A percentile compares a stretch with the other conserved stretches of the same genome.
Evolutionary conservation across 1,140 invertebrate species (phyloP).

Genomic region (Trachelipus rathkii): DNA sequence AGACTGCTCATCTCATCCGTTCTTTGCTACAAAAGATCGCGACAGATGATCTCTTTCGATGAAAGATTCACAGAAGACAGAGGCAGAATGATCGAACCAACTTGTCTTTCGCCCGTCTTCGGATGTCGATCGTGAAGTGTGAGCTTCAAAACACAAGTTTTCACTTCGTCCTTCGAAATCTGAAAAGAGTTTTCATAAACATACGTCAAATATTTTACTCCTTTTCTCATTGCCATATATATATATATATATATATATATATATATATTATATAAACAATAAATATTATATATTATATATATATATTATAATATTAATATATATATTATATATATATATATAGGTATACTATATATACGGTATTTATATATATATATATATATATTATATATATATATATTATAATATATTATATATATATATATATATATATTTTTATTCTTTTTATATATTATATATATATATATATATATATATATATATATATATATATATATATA

Average conservation of each 20-base stretch:
- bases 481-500: background rate
- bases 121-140: slow-evolving; percentile 37
- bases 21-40: slow-evolving; percentile 19
- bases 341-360: background rate
- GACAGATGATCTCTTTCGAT: slow-evolving; percentile 26
- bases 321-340: background rate
- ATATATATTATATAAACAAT: background rate
- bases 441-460: background rate
- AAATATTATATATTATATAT: background rate
- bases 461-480: background rate
- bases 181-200: background rate
- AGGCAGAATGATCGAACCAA: slow-evolving; percentile 35
- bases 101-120: slow-evolving; percentile 27
- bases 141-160: slow-evolving; percentile 26
- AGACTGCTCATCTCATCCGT: background rate
- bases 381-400: no score
- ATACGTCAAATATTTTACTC: background rate
- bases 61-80: slow-evolving; percentile 29
- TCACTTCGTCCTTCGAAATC: slow-evolving; percentile 34
- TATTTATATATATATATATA: background rate
- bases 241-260: background rate
- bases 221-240: background rate
- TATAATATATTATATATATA: background rate
- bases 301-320: background rate
- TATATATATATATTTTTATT: background rate